phyloP scores from a whole-genome alignment of 2,888 invertebrate species.

The Andrena fulva region DNA sequence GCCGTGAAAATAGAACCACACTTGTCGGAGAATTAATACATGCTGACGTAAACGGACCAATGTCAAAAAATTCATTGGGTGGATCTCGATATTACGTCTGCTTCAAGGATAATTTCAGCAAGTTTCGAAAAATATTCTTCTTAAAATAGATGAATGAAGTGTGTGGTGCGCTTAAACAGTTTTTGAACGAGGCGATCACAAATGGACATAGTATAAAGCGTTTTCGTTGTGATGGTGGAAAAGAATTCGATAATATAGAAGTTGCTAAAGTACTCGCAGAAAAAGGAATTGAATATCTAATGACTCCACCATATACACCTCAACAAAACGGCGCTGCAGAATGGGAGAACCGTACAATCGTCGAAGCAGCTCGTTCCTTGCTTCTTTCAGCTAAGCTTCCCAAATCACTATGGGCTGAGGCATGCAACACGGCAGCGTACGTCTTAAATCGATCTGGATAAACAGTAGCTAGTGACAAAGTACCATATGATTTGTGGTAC shows the following conservation, averaged over 20 bases:
- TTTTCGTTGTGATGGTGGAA: background rate
- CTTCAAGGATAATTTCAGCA: constrained; percentile 63
- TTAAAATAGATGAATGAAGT: constrained; percentile 62
- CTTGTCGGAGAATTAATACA: constrained; percentile 58
- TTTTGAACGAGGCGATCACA: constrained; percentile 55
- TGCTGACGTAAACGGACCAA: constrained; percentile 65
- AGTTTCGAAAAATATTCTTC: constrained; percentile 51
- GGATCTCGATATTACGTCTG: constrained; percentile 57
- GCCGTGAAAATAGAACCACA: constrained; percentile 13
- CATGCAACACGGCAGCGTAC: background rate
- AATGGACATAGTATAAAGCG: background rate
- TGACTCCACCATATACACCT: background rate
- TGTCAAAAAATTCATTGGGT: constrained; percentile 44
- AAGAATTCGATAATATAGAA: background rate
- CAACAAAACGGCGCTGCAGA: constrained; percentile 13
- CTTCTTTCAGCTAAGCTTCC: background rate
- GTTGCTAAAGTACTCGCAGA: background rate
- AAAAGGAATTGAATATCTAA: background rate
- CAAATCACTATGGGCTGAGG: background rate
- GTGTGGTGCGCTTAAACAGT: constrained; percentile 33
- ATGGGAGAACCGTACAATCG: background rate
- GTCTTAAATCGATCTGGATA: background rate
- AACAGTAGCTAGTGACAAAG: background rate
- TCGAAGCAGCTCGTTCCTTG: background rate
- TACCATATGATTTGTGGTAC: constrained; percentile 3